Evolutionary conservation across 2,888 invertebrate species (phyloP), one percentile per base, ranked within the genome.

Genomic region (Oligia strigilis): DNA sequence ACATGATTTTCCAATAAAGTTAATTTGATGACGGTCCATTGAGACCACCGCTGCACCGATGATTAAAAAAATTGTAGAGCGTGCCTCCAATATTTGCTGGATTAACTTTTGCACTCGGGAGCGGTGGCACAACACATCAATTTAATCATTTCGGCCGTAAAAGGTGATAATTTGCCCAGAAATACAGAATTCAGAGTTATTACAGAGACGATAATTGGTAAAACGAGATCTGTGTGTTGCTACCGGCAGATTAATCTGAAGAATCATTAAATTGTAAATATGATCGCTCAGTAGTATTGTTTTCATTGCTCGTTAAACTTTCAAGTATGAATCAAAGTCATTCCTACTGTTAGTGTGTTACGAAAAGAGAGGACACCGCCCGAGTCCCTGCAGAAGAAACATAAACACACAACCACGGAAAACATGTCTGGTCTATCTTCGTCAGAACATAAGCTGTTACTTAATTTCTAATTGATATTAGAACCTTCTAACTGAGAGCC

Each of bases 141-240:
- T 83, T 76, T 60, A 67, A 76, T 76, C 8, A 78, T 67, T 78
- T 46, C 79, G 83, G 17, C n/a, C 62, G 64, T n/a, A 79, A 65
- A 79, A 55, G 14, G 65, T 49, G 40, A 60, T 55, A 65, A 55
- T 79, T 74, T 19, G 23, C 23, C 46, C 19, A 40, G 23, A 69
- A 70, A 80, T 82, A 75, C 80, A 75, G 46, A 83, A 87, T 79
- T 80, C 74, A 58, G 74, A 87, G 67, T 83, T 87, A 85, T 87
- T 69, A 77, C 80, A 58, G 23, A 13, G 55, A 70, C 74, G 40
- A 55, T 72, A 77, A 87, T 87, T 87, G 84, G 76, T 69, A 64
- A 72, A 72, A 65, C 46, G 71, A 64, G 74, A 72, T 58, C 43
- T 72, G 80, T 72, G 80, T 72, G 65, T 77, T 66, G 17, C 58